phyloP scores from a whole-genome alignment of 2,797 vertebrate species.

The Meda fulgida region DNA sequence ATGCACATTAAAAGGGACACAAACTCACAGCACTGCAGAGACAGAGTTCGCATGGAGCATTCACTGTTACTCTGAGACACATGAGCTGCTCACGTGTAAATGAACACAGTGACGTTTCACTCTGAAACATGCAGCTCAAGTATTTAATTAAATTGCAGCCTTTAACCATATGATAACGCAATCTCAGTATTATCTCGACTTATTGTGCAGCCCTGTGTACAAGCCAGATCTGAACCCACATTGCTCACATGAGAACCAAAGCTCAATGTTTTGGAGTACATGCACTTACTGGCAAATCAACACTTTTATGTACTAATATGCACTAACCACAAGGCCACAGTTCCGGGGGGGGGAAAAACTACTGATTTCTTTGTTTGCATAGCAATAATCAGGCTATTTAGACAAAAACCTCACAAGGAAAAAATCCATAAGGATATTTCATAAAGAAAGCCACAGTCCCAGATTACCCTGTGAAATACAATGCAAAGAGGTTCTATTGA shows the following conservation, averaged over 20 bases:
- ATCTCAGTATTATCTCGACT: neutral
- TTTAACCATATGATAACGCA: neutral
- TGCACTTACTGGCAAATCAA: neutral
- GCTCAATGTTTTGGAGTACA: neutral
- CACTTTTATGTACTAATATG: neutral
- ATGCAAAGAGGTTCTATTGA: constrained; percentile 26
- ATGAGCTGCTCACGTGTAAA: neutral
- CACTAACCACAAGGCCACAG: neutral
- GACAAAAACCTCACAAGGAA: neutral
- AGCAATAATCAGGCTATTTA: neutral
- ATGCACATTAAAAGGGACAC: neutral
- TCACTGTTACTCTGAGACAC: neutral
- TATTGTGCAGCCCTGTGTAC: neutral
- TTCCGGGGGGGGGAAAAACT: too few species aligned
- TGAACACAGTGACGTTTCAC: neutral
- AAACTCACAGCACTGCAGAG: neutral
- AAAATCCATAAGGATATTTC: constrained; percentile 8
- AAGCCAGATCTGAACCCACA: neutral
- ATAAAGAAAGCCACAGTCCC: constrained; percentile 8
- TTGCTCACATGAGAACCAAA: neutral
- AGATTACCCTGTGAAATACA: neutral
- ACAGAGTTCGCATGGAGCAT: neutral
- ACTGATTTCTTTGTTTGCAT: neutral
- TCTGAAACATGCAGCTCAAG: neutral
- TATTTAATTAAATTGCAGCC: neutral